Conservation (phyloP, 2,888 invertebrate genomes). For the Ophion ventricosus region DNA sequence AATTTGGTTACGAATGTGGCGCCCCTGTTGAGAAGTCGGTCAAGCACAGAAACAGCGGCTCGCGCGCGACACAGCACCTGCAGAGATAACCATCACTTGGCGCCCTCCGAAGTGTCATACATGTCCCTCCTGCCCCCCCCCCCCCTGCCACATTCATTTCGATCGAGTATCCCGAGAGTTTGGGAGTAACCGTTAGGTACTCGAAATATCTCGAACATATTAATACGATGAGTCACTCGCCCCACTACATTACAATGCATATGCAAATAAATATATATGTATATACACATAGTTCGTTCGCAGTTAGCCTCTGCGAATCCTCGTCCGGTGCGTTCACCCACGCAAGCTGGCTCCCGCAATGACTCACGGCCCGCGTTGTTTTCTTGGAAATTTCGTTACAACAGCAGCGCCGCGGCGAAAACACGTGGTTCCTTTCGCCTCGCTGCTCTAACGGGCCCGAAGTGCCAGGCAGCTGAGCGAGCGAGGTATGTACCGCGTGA, state of each 20-base stretch:
- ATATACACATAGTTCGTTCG: not conserved
- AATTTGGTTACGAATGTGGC: not conserved
- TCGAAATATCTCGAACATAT: constrained; percentile 74
- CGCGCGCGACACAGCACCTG: constrained; percentile 48
- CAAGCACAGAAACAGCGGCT: constrained; percentile 27
- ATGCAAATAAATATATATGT: constrained; percentile 4
- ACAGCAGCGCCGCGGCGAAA: not conserved
- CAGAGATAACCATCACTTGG: constrained; percentile 18
- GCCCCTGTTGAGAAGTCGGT: constrained; percentile 37
- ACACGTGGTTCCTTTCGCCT: constrained; percentile 45
- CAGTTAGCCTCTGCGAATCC: constrained; percentile 62
- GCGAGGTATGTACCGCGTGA: no score
- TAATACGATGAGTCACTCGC: constrained; percentile 76
- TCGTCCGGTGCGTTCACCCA: constrained; percentile 72
- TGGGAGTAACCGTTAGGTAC: constrained; percentile 46
- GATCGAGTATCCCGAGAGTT: constrained; percentile 36
- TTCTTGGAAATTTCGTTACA: constrained; percentile 66
- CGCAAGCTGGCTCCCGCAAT: constrained; percentile 71
- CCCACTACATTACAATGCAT: constrained; percentile 3
- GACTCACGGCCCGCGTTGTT: constrained; percentile 70
- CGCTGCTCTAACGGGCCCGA: constrained; percentile 6
- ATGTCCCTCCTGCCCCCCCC: not conserved
- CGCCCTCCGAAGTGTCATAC: constrained; percentile 23
- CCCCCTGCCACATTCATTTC: not conserved
- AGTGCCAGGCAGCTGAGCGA: not conserved